Conservation (phyloP, 2,888 invertebrate species). For the Cataglyphis cursor region DNA sequence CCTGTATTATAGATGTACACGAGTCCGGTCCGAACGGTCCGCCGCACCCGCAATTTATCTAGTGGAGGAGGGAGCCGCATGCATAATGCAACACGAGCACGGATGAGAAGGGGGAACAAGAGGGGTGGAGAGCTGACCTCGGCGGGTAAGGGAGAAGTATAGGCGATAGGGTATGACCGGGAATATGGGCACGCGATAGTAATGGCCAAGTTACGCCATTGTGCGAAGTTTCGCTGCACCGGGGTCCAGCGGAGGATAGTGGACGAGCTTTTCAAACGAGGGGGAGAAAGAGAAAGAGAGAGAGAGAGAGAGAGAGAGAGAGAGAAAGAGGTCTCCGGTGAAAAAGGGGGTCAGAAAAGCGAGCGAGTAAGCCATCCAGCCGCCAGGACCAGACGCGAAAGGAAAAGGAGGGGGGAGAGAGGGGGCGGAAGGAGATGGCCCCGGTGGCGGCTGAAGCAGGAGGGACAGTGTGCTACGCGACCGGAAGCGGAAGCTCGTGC, state of each 20-base stretch:
- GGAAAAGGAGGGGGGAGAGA: background rate
- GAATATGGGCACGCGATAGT: constrained; percentile 74
- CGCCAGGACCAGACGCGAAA: constrained; percentile 45
- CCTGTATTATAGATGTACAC: constrained; percentile 64
- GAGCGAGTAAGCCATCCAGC: constrained; percentile 36
- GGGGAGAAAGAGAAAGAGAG: background rate
- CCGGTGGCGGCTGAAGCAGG: constrained; percentile 69
- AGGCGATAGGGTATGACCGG: constrained; percentile 67
- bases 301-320: background rate
- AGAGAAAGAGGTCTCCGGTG: constrained; percentile 11
- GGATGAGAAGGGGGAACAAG: constrained; percentile 28
- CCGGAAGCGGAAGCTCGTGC: constrained; percentile 86
- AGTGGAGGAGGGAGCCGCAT: constrained; percentile 40
- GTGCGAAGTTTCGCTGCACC: constrained; percentile 82
- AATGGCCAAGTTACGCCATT: constrained; percentile 84
- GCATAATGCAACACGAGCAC: constrained; percentile 65
- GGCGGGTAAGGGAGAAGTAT: constrained; percentile 55
- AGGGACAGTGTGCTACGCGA: constrained; percentile 78
- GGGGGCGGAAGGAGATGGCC: constrained; percentile 52
- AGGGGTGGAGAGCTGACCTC: constrained; percentile 11
- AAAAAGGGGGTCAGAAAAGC: constrained; percentile 59
- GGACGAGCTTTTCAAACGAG: constrained; percentile 32
- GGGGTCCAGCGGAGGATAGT: constrained; percentile 60
- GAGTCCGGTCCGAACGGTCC: constrained; percentile 64
- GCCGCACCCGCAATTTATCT: constrained; percentile 65